Evolutionary conservation across 2,113 vertebrate genomes (phyloP).

Genomic region (Sinocyclocheilus maitianheensis): DNA sequence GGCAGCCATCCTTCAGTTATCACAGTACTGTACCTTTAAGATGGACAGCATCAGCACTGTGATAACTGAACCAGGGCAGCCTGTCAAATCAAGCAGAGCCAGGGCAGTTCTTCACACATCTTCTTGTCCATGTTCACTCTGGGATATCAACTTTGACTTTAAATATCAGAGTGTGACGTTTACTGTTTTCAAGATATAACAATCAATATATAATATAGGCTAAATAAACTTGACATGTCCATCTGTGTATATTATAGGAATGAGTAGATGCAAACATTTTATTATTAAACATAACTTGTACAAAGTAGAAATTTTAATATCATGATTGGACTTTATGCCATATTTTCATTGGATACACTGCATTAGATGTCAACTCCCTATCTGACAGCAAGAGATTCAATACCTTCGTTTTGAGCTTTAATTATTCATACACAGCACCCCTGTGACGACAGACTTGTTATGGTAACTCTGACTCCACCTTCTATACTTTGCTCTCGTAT

Average conservation of each 20-base stretch:
- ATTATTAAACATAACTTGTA: background rate
- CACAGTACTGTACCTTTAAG: slow-evolving; percentile 99
- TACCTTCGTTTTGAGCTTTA: slow-evolving; percentile 30
- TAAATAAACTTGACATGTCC: background rate
- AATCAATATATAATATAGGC: background rate
- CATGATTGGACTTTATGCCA: background rate
- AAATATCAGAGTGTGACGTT: background rate
- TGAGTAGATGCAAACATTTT: background rate
- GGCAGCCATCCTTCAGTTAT: slow-evolving; percentile 99
- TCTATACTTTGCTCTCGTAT: slow-evolving; percentile 50
- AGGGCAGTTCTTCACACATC: background rate
- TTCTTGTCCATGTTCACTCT: background rate
- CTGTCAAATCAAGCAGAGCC: slow-evolving; percentile 79
- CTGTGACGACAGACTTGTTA: slow-evolving; percentile 76
- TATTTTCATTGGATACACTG: background rate
- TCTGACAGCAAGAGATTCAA: slow-evolving; percentile 11
- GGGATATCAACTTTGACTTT: background rate
- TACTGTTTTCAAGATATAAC: background rate
- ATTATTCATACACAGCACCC: slow-evolving; percentile 70
- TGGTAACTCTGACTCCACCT: slow-evolving; percentile 69
- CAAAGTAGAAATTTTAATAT: background rate
- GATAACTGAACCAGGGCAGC: slow-evolving; percentile 99
- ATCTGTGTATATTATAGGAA: background rate
- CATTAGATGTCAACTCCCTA: background rate
- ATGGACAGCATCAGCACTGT: slow-evolving; percentile 99